Base-by-base conservation (phyloP, 2,113 vertebrate genomes). In the Thryonomys swinderianus region DNA sequence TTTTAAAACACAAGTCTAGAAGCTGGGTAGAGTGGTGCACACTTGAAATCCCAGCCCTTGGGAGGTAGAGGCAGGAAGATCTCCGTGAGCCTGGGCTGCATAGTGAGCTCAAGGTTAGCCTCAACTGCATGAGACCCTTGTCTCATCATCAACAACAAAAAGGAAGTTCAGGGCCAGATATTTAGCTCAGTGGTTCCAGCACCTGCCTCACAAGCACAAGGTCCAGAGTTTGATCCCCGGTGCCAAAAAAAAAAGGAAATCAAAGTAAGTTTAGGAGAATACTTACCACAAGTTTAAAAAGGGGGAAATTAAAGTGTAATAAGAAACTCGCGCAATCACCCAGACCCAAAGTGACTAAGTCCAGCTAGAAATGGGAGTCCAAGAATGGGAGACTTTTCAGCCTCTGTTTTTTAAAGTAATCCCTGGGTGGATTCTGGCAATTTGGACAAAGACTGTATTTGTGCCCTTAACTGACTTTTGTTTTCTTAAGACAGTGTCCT, bases 401-500 rank as follows among this genome's bases (percentile, higher is more conserved):
- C 40, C 45, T 48, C 53, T 85, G 4, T n/a, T 0, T 81, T 57
- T 51, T 37, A 32, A 87, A 21, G 30, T 79, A 5, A 17, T 23
- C 69, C 59, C 80, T 90, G 74, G 34, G 21, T 55, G 51, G 48
- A 37, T 23, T 34, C 84, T 64, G 78, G 74, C 62, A 80, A 40
- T 62, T 30, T 71, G 67, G 59, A 66, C 7, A 61, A 55, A 51
- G 55, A 18, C 21, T 23, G 20, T 14, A 5, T 73, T 89, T 95
- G 51, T 66, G 62, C 92, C 91, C 81, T 87, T 85, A 93, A 80
- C 55, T 51, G 57, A 85, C 37, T 81, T 82, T 85, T 57, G 66
- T 40, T 91, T 91, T 82, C 78, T 95, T 37, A 42, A 62, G 40
- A 53, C 57, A 67, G 25, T 90, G 51, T 16, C 48, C 62, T 87